Base-by-base conservation (phyloP, 2,113 vertebrate species). In the Pelmatolapia mariae region DNA sequence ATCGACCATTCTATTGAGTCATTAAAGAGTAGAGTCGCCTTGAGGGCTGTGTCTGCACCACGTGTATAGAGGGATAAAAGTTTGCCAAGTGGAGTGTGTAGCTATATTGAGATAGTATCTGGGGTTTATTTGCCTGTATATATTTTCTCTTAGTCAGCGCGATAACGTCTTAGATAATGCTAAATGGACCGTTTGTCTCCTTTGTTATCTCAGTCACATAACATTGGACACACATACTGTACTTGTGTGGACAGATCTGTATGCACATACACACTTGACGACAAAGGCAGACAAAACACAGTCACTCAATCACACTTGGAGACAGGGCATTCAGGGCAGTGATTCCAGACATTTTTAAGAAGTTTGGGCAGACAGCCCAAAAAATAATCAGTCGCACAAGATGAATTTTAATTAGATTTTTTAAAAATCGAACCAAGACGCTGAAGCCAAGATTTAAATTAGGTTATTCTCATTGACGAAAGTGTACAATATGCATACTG, bases 1-100 rank as follows among this genome's bases (percentile, higher is more conserved):
- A 95, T 94, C 89, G 90, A 94, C 89, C 95, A 4, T 92, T 90
- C 90, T 89, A 93, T 91, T 78, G 92, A 93, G 90, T 86, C 89
- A 91, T 91, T 93, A 93, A 93, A 91, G 81, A 91, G 78, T 79
- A 8, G 22, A 82, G 84, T 86, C 5, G 89, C 90, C 93, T 80
- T 7, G 12, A 87, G 82, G 87, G 47, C 88, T 40, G 79, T 53
- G 50, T 76, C 33, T 87, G 80, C 13, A 66, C 68, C n/a, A 36
- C 22, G 52, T 83, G 81, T 81, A 61, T 80, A 33, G 15, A 52
- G 82, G 86, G 59, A 82, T 87, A 82, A 76, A 92, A 87, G 89
- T 92, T 91, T 91, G 78, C 31, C 57, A 89, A 91, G 82, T 90
- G 66, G 84, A 81, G 79, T 82, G 47, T 85, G 88, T 89, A 66